Conservation (phyloP, 2,888 invertebrate species). For the Ormia ochracea region DNA sequence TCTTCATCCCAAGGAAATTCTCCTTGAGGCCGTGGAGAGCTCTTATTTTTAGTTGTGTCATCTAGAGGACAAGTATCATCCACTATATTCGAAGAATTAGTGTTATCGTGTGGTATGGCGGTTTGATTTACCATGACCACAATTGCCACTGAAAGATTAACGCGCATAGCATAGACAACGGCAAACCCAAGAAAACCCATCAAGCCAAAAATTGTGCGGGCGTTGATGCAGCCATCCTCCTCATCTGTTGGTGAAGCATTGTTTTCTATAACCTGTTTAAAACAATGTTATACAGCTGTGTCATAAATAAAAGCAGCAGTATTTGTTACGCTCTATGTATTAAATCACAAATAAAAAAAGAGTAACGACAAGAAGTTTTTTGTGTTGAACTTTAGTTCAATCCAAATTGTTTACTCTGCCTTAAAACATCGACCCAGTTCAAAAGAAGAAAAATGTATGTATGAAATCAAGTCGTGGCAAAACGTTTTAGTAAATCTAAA, state of each 20-base stretch:
- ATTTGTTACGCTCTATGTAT: too few relatives aligned
- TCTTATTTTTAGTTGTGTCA: slow-evolving; percentile 74
- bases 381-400: too few relatives aligned
- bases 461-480: too few relatives aligned
- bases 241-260: slow-evolving; percentile 46
- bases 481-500: too few relatives aligned
- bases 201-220: slow-evolving; percentile 87
- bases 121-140: slow-evolving; percentile 94
- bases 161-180: slow-evolving; percentile 92
- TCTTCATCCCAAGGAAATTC: slow-evolving; percentile 88
- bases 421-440: too few relatives aligned
- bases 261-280: neutral
- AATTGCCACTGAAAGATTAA: slow-evolving; percentile 94
- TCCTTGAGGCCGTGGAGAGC: slow-evolving; percentile 76
- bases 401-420: too few relatives aligned
- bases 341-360: too few relatives aligned
- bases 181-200: slow-evolving; percentile 93
- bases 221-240: slow-evolving; percentile 77
- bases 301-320: slow-evolving; percentile 7
- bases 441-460: too few relatives aligned
- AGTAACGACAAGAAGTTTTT: too few relatives aligned
- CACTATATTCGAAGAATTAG: slow-evolving; percentile 75
- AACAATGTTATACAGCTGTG: neutral
- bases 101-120: slow-evolving; percentile 78
- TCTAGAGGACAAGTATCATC: slow-evolving; percentile 80